Evolutionary conservation across 2,797 vertebrate species (phyloP), one percentile per base, ranked within the genome.

Genomic region (Chloroceryle inda): DNA sequence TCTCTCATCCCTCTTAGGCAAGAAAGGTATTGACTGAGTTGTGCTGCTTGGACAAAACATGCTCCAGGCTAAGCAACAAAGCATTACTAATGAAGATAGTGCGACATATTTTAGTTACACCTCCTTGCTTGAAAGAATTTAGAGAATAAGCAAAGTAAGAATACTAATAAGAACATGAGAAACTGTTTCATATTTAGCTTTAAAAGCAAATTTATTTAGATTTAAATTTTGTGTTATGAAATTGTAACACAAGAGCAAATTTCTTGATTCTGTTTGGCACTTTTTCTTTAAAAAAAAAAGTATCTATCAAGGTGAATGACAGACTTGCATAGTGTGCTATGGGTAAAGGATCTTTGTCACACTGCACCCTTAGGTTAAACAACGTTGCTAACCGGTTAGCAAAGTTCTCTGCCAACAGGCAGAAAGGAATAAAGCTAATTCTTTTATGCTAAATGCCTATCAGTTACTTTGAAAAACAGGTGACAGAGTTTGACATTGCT

Each of bases 11-110:
- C 92, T 92, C 94, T 81, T 77, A 76, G 55, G 94, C 67, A 95
- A 97, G 72, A 95, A 94, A 73, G 56, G 55, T 81, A 95, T 94
- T 71, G 94, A 95, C 13, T 92, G 96, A 95, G 86, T 84, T 94
- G 91, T 62, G 76, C 91, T 91, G 88, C 62, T 92, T 77, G 85
- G 92, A 89, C 56, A 88, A 95, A 97, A 89, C 79, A 78, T 11
- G 50, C 85, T 95, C 80, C 59, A 38, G 52, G 89, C 72, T 80
- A 95, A 90, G 69, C 79, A 95, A 71, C 61, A 67, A 56, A 69
- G 91, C 50, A 6, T 75, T 66, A 68, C 53, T 78, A 87, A 88
- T 35, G 33, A 35, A 17, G 15, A 67, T 37, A 58, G 29, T 81
- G 9, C 42, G 73, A 86, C 53, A 88, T 21, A 38, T 42, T 83